Evolutionary conservation across 2,888 invertebrate species (phyloP).

Genomic region (Adineta ricciae): DNA sequence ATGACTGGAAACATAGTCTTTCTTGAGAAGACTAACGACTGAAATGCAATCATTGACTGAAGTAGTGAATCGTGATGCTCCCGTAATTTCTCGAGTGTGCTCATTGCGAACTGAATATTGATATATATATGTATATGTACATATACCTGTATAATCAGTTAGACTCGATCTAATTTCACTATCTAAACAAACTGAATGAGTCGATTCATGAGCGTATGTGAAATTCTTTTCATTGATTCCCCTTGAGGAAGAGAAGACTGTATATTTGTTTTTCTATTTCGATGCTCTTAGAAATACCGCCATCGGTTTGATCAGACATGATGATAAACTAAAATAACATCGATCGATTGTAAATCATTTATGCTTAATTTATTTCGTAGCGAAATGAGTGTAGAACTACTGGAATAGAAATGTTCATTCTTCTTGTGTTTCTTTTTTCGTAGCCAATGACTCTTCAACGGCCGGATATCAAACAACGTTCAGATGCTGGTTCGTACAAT

Average conservation of each 20-base stretch:
- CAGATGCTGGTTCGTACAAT: neutral
- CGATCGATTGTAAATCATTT: neutral
- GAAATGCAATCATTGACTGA: neutral
- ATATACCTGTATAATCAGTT: neutral
- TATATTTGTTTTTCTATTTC: neutral
- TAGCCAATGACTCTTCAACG: neutral
- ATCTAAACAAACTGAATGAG: neutral
- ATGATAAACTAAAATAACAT: conserved; percentile 6
- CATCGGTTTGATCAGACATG: neutral
- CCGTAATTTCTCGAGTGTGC: neutral
- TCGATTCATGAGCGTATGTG: neutral
- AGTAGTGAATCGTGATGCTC: neutral
- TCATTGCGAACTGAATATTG: neutral
- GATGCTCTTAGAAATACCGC: neutral
- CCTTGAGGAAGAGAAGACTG: neutral
- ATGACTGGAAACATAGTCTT: too few relatives aligned
- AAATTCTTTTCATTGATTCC: neutral
- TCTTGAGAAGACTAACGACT: neutral
- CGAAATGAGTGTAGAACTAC: neutral
- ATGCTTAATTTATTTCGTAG: neutral
- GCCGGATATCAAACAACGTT: neutral
- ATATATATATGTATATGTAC: neutral
- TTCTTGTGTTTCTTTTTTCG: neutral
- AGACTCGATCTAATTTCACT: conserved; percentile 4
- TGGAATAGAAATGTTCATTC: neutral